phyloP scores from a whole-genome alignment of 2,113 vertebrate genomes.

The Dipodomys ordii region DNA sequence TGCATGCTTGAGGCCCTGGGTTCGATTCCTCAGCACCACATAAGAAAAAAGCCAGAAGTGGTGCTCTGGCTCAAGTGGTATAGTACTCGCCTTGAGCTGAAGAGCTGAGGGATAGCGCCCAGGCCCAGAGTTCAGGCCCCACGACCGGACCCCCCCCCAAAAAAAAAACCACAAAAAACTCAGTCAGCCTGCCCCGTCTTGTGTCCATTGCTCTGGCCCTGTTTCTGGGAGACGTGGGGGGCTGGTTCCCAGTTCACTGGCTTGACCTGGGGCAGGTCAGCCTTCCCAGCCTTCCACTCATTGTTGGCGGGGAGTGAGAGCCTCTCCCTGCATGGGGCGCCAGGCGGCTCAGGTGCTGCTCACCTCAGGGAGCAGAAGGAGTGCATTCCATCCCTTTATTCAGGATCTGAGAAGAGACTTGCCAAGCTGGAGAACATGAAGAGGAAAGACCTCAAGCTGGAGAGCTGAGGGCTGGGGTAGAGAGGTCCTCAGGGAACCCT shows the following conservation, averaged over 20 bases:
- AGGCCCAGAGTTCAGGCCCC: too few relatives aligned
- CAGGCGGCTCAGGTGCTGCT: too few relatives aligned
- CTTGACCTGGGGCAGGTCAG: too few relatives aligned
- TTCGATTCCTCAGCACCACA: too few relatives aligned
- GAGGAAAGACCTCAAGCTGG: not conserved
- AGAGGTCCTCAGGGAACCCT: not conserved
- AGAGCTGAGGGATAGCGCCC: too few relatives aligned
- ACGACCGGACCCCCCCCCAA: too few relatives aligned
- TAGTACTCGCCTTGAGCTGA: too few relatives aligned
- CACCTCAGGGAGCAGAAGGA: not conserved
- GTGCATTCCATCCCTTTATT: fast-evolving
- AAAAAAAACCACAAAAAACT: too few relatives aligned
- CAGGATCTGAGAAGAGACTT: not conserved
- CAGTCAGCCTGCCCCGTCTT: not conserved
- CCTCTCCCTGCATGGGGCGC: not conserved
- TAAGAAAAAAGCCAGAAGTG: too few relatives aligned
- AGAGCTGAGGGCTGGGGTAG: not conserved
- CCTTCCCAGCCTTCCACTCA: not conserved
- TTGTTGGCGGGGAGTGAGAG: not conserved
- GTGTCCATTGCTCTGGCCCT: not conserved
- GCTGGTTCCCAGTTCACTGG: not conserved
- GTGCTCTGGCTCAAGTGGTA: too few relatives aligned
- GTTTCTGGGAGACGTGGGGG: not conserved
- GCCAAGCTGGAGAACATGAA: too few relatives aligned
- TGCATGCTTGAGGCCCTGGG: too few relatives aligned